These are phyloP conservation scores for Amiota communis DNA, from an alignment of 2,888 invertebrate genomes.

Conservation along the genomic window DNA sequence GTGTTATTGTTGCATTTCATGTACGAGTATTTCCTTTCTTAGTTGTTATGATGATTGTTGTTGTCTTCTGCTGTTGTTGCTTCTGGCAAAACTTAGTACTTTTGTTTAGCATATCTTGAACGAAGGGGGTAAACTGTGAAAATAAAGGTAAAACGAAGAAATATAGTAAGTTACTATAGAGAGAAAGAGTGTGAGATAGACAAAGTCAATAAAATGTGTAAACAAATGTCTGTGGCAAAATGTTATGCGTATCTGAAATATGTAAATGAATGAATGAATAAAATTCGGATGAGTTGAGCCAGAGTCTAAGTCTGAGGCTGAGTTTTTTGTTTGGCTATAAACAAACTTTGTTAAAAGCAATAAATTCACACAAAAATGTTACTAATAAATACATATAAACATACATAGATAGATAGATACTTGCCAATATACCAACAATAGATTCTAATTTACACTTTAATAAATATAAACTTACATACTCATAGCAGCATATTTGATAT, in stretches of 20 bases:
- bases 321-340: too few species aligned
- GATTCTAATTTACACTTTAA: too few species aligned
- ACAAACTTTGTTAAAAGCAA: too few species aligned
- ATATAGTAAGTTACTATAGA: background rate
- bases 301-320: too few species aligned
- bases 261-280: background rate
- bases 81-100: background rate
- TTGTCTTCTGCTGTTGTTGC: background rate
- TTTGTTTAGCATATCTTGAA: background rate
- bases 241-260: background rate
- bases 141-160: slow-evolving; percentile 5
- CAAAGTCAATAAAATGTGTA: slow-evolving; percentile 3
- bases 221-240: background rate
- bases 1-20: slow-evolving; percentile 11
- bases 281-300: too few species aligned
- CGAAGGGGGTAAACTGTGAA: slow-evolving; percentile 11
- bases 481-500: too few species aligned
- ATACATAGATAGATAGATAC: too few species aligned
- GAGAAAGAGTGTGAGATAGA: background rate
- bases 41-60: background rate
- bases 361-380: too few species aligned
- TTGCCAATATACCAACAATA: too few species aligned
- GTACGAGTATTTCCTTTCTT: background rate
- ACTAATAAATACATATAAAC: too few species aligned
- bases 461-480: too few species aligned